Base-by-base conservation (phyloP, 2,113 vertebrate genomes). In the Natator depressus region DNA sequence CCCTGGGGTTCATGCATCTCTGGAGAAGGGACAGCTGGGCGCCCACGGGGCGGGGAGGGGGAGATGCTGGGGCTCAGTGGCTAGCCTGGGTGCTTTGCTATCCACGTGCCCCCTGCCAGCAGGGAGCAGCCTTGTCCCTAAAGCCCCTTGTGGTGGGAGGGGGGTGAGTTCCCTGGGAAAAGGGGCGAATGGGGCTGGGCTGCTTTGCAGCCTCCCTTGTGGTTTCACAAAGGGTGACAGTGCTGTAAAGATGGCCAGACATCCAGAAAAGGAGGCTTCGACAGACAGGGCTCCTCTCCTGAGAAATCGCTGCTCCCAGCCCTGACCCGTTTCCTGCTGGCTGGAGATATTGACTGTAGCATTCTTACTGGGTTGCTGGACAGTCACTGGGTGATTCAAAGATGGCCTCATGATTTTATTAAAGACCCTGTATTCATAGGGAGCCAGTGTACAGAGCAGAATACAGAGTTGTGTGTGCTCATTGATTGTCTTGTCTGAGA, bases 171-270 rank as follows among this genome's bases (percentile, higher is more conserved):
- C 17, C 57, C 94, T 0, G 80, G 82, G 93, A 4, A 22, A 16
- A 14, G 35, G 95, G 97, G 96, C 1, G 94, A 96, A 91, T 86
- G 93, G 59, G 84, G 76, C 47, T 51, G 57, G 3, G 86, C 88
- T 93, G 96, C 96, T 94, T 59, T 85, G 88, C 75, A 46, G 88
- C 42, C 80, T 75, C 69, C 82, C 1, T 86, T 55, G 19, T 20
- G n/a, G 65, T 22, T 22, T 72, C 65, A 38, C 65, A 72, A 38
- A 10, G n/a, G 16, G n/a, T 72, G 17, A 38, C 65, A 38, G 65
- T 38, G 35, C 65, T 22, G 19, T 38, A n/a, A 57, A 57, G 57
- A 29, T 27, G 27, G 57, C 27, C 57, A 62, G 57, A 62, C 25
- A 31, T 6, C 16, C 78, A 31, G 54, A 17, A 5, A 35, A 22